phyloP scores from a whole-genome alignment of 2,888 invertebrate genomes.

The Nemotelus pantherinus region DNA sequence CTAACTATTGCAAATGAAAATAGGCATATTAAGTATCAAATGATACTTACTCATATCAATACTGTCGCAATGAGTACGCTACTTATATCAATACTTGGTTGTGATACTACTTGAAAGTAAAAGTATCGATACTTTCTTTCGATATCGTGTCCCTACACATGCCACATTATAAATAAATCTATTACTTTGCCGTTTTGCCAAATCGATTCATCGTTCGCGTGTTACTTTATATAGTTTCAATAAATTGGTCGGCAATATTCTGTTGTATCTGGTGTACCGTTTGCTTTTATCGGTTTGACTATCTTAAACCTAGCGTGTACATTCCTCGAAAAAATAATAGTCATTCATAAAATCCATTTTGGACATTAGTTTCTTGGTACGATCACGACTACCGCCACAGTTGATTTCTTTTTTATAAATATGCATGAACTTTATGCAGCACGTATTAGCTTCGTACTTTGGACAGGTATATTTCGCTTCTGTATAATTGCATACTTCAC shows the following conservation, averaged over 20 bases:
- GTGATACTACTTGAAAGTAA: too few relatives aligned
- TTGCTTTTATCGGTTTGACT: constrained; percentile 72
- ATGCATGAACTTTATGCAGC: constrained; percentile 79
- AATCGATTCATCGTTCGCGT: too few relatives aligned
- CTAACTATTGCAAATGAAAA: too few relatives aligned
- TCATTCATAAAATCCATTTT: constrained; percentile 84
- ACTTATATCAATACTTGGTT: too few relatives aligned
- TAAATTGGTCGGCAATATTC: constrained; percentile 68
- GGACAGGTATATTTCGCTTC: constrained; percentile 88
- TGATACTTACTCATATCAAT: too few relatives aligned
- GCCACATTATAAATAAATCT: too few relatives aligned
- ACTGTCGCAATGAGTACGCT: too few relatives aligned
- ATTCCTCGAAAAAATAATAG: constrained; percentile 85
- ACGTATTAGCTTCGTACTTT: constrained; percentile 87
- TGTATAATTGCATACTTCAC: constrained; percentile 79
- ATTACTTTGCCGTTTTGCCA: too few relatives aligned
- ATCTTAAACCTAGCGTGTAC: constrained; percentile 74
- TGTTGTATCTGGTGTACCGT: constrained; percentile 68
- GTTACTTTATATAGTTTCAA: constrained; percentile 60
- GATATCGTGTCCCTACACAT: too few relatives aligned
- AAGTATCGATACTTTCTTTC: too few relatives aligned
- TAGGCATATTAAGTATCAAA: too few relatives aligned
- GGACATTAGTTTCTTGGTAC: constrained; percentile 80
- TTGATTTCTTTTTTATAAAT: constrained; percentile 84
- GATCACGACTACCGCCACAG: constrained; percentile 83